These are phyloP conservation scores for Drosophila sucinea DNA, from an alignment of 1,140 invertebrate genomes.

Conservation along the genomic window DNA sequence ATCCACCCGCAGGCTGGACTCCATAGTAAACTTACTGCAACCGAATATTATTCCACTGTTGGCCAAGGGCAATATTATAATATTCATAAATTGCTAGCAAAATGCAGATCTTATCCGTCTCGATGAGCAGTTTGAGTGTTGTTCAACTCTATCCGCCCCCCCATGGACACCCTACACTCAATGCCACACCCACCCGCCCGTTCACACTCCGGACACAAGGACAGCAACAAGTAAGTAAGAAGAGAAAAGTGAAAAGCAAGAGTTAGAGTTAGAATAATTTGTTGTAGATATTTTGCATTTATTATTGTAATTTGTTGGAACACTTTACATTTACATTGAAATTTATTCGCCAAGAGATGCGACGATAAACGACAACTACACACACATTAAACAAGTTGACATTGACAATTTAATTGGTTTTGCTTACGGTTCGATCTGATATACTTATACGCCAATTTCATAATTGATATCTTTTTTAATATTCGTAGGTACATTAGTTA, in stretches of 20 bases:
- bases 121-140: slow-evolving; percentile 14
- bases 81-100: slow-evolving; percentile 64
- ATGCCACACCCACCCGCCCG: slow-evolving; percentile 2
- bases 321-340: slow-evolving; percentile 77
- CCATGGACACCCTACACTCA: not conserved
- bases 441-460: slow-evolving; percentile 31
- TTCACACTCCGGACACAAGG: not conserved
- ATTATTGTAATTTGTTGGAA: slow-evolving; percentile 76
- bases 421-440: slow-evolving; percentile 40
- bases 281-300: slow-evolving; percentile 72
- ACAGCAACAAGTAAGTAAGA: slow-evolving; percentile 35
- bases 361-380: slow-evolving; percentile 77
- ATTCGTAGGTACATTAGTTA: slow-evolving; percentile 49
- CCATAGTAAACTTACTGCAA: slow-evolving; percentile 1
- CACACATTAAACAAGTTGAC: slow-evolving; percentile 76
- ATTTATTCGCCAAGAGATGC: slow-evolving; percentile 70
- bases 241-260: too few relatives aligned
- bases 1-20: slow-evolving; percentile 33
- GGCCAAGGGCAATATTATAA: slow-evolving; percentile 43
- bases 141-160: not conserved
- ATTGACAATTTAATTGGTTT: slow-evolving; percentile 77
- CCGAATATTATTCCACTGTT: slow-evolving; percentile 27
- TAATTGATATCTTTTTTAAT: slow-evolving; percentile 51
- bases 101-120: slow-evolving; percentile 55
- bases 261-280: not conserved